phyloP scores from a whole-genome alignment of 2,888 invertebrate species.

The Sialis fuliginosa region DNA sequence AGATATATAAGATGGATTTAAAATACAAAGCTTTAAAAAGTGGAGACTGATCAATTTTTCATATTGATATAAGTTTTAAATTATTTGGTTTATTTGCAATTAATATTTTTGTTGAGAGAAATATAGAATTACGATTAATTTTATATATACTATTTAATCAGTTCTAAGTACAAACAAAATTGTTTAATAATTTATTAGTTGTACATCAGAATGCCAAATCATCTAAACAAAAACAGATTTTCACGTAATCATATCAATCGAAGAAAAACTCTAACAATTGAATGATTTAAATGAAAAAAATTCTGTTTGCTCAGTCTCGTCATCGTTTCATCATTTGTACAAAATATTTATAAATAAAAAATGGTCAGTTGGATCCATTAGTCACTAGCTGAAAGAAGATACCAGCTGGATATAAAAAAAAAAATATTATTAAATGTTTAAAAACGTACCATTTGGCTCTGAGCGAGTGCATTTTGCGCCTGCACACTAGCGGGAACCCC shows the following conservation, averaged over 20 bases:
- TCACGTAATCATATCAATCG: slow-evolving; percentile 3
- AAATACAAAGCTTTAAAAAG: too few species aligned
- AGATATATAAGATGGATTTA: neutral
- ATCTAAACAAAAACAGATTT: slow-evolving; percentile 7
- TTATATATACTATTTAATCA: too few species aligned
- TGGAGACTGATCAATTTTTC: too few species aligned
- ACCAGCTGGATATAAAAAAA: neutral
- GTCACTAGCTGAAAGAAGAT: too few species aligned
- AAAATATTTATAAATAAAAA: too few species aligned
- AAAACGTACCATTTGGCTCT: too few species aligned
- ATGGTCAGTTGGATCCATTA: too few species aligned
- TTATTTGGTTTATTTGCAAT: too few species aligned
- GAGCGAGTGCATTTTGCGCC: too few species aligned
- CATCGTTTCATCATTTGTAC: slow-evolving; percentile 17
- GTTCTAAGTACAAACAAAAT: neutral
- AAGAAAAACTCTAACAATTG: slow-evolving; percentile 13
- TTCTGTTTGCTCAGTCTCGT: slow-evolving; percentile 15
- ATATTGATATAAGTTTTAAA: too few species aligned
- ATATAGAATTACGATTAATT: too few species aligned
- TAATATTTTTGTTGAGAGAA: too few species aligned
- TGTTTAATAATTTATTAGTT: neutral
- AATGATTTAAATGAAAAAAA: slow-evolving; percentile 4
- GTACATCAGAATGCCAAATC: slow-evolving; percentile 14
- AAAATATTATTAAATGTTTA: neutral
- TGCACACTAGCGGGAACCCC: neutral